Evolutionary conservation across 37 sponge, comb jelly and placozoan species (phyloP), one percentile per base, ranked within the genome.

Genomic region (Cliona cf. orientalis): DNA sequence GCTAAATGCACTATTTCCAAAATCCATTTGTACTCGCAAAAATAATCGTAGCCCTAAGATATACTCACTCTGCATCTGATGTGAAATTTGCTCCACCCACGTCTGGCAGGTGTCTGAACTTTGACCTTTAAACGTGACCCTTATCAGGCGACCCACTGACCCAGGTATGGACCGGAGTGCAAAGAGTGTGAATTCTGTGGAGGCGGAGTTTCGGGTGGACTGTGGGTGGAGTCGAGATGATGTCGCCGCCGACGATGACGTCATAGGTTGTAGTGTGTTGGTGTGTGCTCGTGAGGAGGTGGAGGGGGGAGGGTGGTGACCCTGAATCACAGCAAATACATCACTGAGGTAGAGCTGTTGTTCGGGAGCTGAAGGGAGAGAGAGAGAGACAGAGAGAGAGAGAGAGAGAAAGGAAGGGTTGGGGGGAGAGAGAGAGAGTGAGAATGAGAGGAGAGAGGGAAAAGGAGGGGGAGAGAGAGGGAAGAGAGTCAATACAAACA

Each of bases 21-120:
- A n/a, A n/a, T n/a, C n/a, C n/a, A n/a, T n/a, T n/a, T n/a, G n/a
- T n/a, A n/a, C n/a, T n/a, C n/a, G n/a, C n/a, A n/a, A n/a, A n/a
- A n/a, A n/a, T n/a, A n/a, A n/a, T n/a, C n/a, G n/a, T n/a, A n/a
- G n/a, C n/a, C n/a, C n/a, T n/a, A n/a, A n/a, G n/a, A n/a, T n/a
- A n/a, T 12, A 84, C 86, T 61, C 44, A 86, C 91, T 81, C 31
- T 86, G 82, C 71, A 86, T 86, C 42, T 81, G 79, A 32, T 81
- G 76, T 5, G 31, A 64, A 28, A 91, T 85, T 14, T 80, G 69
- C 36, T 91, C 83, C 37, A 41, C 46, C 91, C 91, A 91, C 5
- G 60, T 70, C 42, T 87, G 81, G 38, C 68, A 71, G 25, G 58
- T 64, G 14, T 80, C 81, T 21, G 67, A 43, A 26, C 37, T 61